Base-by-base conservation (phyloP, 2,797 vertebrate species). In the Balearica regulorum region DNA sequence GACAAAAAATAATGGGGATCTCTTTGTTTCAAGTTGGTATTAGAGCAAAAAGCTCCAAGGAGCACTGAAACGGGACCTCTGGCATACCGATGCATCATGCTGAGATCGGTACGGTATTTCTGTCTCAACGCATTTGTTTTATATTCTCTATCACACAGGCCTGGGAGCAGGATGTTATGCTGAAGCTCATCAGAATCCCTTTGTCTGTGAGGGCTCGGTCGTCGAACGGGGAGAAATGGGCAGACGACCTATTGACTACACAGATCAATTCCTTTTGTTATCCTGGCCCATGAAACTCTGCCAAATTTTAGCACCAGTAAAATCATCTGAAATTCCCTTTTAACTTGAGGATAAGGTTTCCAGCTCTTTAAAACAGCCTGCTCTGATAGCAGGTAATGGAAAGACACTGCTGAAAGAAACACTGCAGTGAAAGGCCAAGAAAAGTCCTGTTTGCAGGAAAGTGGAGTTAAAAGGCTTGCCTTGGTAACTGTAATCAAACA, bases 381-480 rank as follows among this genome's bases (percentile, higher is more conserved):
- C 93, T 89, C 79, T 60, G 51, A 75, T 68, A 89, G 57, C 86
- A 75, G 81, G 94, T 87, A 92, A 93, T 64, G 95, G 93, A 96
- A 95, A 94, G 93, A 57, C 87, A 70, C 53, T 18, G 85, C 91
- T 93, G 73, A 96, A 94, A 96, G 76, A 90, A 85, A 91, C 44
- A n/a, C 41, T 51, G 91, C 16, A 82, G 85, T 19, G 72, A 91
- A 92, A 92, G 90, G 93, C 93, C 75, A 79, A 72, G 92, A 57
- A 90, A 97, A 96, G 89, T 93, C 86, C 89, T 80, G 90, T 78
- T 96, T 95, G 94, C 77, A 83, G 84, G 55, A 46, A 97, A 95
- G 93, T 22, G 62, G 84, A 96, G 89, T 92, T 95, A 94, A 97
- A 97, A 97, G 90, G 58, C 82, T 96, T 83, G 76, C 72, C 91